These are phyloP conservation scores for Beris morrisii DNA, from an alignment of 2,888 invertebrate genomes.

Conservation along the genomic window DNA sequence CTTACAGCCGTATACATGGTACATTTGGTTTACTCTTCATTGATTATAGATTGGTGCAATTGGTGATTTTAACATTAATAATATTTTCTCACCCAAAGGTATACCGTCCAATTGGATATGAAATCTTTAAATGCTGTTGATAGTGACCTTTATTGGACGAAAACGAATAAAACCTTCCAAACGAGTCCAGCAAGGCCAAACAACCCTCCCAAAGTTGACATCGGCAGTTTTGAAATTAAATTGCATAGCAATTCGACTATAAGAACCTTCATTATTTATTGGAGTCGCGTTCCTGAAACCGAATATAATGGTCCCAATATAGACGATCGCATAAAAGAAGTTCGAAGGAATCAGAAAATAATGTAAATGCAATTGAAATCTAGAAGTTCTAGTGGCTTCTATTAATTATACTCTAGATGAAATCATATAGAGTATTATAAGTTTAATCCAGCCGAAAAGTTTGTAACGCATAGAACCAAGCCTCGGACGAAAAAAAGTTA, in stretches of 20 bases:
- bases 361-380: constrained; percentile 39
- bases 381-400: not conserved
- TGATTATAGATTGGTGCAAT: too few species aligned
- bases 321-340: constrained; percentile 63
- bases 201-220: constrained; percentile 68
- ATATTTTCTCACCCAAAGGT: constrained; percentile 45
- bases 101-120: constrained; percentile 59
- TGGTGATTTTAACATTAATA: too few species aligned
- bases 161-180: constrained; percentile 63
- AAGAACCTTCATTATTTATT: constrained; percentile 67
- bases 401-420: too few species aligned
- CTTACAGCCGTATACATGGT: too few species aligned
- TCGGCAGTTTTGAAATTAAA: constrained; percentile 73
- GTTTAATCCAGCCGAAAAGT: too few species aligned
- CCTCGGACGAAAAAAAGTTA: too few species aligned
- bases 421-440: too few species aligned
- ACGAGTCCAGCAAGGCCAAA: constrained; percentile 63
- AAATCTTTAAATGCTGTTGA: constrained; percentile 60
- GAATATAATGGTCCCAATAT: constrained; percentile 76
- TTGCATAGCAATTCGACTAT: constrained; percentile 58
- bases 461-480: too few species aligned
- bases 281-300: constrained; percentile 71
- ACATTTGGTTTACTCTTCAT: not conserved
- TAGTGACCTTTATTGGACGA: constrained; percentile 69
- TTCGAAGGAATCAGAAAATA: constrained; percentile 44